A percentile compares a stretch with the other conserved stretches of the same genome.
These are phyloP conservation scores for Ylistrum balloti DNA, from an alignment of 1,140 invertebrate genomes.

Conservation along the genomic window DNA sequence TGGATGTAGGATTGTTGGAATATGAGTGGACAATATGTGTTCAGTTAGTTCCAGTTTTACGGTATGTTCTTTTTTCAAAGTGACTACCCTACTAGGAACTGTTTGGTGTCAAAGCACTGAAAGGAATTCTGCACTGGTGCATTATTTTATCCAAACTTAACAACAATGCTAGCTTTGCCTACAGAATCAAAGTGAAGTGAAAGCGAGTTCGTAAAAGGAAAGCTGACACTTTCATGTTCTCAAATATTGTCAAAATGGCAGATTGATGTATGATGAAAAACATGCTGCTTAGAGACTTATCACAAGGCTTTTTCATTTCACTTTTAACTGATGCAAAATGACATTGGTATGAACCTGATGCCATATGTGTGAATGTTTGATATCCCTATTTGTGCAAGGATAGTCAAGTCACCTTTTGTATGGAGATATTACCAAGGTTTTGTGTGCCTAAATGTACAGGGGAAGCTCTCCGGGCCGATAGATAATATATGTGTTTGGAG, in stretches of 20 bases:
- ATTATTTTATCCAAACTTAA: not conserved
- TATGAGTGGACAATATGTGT: too few relatives aligned
- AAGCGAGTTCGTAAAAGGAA: too few relatives aligned
- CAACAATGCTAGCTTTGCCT: not conserved
- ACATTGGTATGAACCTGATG: not conserved
- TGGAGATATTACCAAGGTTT: constrained; percentile 34
- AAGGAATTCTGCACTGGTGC: not conserved
- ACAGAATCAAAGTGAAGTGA: not conserved
- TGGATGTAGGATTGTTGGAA: too few relatives aligned
- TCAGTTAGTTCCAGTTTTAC: too few relatives aligned
- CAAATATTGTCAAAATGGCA: not conserved
- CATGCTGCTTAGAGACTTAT: not conserved
- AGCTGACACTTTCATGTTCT: too few relatives aligned
- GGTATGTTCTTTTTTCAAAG: too few relatives aligned
- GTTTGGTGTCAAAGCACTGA: not conserved
- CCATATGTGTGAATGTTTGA: not conserved
- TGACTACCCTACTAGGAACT: too few relatives aligned
- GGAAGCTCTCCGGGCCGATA: constrained; percentile 19
- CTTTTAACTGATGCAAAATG: not conserved
- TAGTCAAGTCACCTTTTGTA: not conserved
- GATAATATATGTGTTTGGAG: constrained; percentile 14
- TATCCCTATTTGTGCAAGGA: not conserved
- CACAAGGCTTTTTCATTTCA: not conserved
- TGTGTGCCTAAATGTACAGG: constrained; percentile 22
- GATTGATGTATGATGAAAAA: not conserved